Percentiles rank a stretch among this genome's conserved stretches.
phyloP scores from a whole-genome alignment of 1,140 invertebrate species.

The Holcopasites calliopsidis region DNA sequence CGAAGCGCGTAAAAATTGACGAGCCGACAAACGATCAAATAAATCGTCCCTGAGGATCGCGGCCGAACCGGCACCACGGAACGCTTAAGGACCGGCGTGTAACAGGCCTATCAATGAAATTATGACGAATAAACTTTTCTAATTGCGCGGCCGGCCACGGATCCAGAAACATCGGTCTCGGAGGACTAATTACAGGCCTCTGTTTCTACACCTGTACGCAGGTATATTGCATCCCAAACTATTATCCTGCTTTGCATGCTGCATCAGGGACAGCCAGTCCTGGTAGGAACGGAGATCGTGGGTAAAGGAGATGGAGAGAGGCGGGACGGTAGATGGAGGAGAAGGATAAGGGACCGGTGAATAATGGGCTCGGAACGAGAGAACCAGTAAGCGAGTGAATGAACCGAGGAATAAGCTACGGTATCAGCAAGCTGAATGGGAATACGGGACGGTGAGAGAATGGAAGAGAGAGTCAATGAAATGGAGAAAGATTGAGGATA shows the following conservation, averaged over 20 bases:
- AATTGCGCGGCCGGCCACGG: slow-evolving; percentile 17
- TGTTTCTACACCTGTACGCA: slow-evolving; percentile 39
- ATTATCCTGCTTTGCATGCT: slow-evolving; percentile 24
- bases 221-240: slow-evolving; percentile 16
- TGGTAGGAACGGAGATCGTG: too few relatives aligned
- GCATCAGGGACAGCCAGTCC: not conserved
- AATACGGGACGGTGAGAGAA: not conserved
- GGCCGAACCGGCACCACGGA: not conserved
- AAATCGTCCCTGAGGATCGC: not conserved
- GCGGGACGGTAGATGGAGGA: not conserved
- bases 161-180: not conserved
- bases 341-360: not conserved
- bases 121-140: slow-evolving; percentile 42
- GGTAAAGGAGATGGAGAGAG: not conserved
- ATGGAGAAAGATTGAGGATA: not conserved
- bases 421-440: slow-evolving; percentile 1
- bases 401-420: not conserved
- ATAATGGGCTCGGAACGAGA: slow-evolving; percentile 17
- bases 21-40: not conserved
- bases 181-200: slow-evolving; percentile 29
- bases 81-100: not conserved
- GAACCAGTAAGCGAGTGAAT: slow-evolving; percentile 20
- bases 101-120: slow-evolving; percentile 37
- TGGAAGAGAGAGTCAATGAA: not conserved
- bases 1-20: not conserved